A percentile compares a stretch with the other conserved stretches of the same genome.
These are phyloP conservation scores for Cliona cf. orientalis DNA, from an alignment of 37 sponge, comb jelly and placozoan species.

Conservation along the genomic window DNA sequence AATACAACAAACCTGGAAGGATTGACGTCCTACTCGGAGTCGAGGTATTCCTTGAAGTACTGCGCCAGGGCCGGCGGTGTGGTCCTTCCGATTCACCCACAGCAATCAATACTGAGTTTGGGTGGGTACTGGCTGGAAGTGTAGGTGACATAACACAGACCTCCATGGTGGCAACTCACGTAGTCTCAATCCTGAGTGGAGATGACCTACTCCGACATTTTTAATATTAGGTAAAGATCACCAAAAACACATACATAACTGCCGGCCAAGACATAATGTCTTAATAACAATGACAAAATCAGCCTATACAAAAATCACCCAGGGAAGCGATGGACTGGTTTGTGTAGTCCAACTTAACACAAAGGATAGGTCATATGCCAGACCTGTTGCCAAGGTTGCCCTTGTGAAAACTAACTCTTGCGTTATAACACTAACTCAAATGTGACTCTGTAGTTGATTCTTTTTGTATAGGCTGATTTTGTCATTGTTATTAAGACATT, in stretches of 20 bases:
- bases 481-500: no score
- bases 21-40: slow-evolving; percentile 51
- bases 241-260: no score
- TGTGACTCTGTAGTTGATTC: no score
- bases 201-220: slow-evolving; percentile 42
- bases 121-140: slow-evolving; percentile 44
- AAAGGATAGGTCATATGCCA: no score
- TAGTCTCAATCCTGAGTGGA: slow-evolving; percentile 11
- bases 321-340: no score
- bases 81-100: slow-evolving; percentile 28
- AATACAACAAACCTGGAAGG: slow-evolving; percentile 28
- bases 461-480: no score
- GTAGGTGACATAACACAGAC: background rate
- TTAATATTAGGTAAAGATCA: no score
- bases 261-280: slow-evolving; percentile 7
- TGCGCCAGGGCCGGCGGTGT: slow-evolving; percentile 43
- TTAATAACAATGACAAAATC: no score
- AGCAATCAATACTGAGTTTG: slow-evolving; percentile 39
- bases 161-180: background rate
- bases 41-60: slow-evolving; percentile 19
- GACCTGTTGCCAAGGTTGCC: no score
- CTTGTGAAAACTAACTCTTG: no score
- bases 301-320: no score
- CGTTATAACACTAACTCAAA: no score
- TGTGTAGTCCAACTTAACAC: background rate